Evolutionary conservation across 2,113 vertebrate genomes (phyloP), one percentile per base, ranked within the genome.

Genomic region (Polypterus senegalus): DNA sequence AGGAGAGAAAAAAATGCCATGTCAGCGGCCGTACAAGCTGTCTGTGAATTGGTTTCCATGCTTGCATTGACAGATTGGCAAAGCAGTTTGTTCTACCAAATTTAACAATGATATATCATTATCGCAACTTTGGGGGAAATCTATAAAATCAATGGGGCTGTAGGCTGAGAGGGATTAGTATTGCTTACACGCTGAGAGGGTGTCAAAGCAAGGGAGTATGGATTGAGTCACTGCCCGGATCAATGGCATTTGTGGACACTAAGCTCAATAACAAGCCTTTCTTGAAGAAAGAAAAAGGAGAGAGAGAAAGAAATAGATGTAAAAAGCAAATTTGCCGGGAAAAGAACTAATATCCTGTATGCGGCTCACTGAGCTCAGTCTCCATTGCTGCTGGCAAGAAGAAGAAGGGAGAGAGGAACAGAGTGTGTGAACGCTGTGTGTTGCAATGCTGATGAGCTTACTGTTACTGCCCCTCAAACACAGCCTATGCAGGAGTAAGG

Each of bases 51-150:
- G 83, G 81, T 84, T 88, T 88, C 86, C 81, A 78, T 81, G 84
- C 79, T 80, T 65, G 70, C 86, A 92, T 92, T 89, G 89, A 93
- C 86, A 89, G 89, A 98, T 97, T 83, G 93, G 89, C 89, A 92
- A 93, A 97, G 89, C 92, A 91, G 91, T 97, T 99, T 97, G 95
- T 98, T 97, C 93, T 96, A 92, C 91, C 90, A 97, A 95, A 98
- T 97, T 95, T 97, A 98, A 97, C 96, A 98, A 98, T 99, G 93
- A 99, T 95, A 92, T 94, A 94, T 98, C 95, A 97, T 98, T 97
- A 97, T 97, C 91, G 92, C 95, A 98, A 97, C 94, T 97, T 99
- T 96, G 88, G 84, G 88, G 83, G 86, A 91, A 94, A 97, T 97
- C 93, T 91, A 96, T 98, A 94, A 92, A 97, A 97, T 98, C 95